Evolutionary conservation across 2,113 vertebrate species (phyloP).

Genomic region (Callithrix jacchus): DNA sequence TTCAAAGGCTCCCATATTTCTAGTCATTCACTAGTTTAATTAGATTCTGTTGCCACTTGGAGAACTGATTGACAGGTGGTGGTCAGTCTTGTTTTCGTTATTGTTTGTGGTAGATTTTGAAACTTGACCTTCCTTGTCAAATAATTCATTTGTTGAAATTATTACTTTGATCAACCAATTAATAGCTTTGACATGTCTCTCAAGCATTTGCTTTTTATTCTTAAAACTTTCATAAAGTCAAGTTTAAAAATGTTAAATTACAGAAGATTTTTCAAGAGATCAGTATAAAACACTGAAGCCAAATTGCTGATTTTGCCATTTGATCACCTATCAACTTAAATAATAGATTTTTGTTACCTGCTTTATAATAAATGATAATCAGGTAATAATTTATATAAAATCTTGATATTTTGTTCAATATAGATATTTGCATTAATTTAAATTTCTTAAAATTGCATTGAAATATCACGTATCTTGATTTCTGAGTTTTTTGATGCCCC

Average conservation of each 20-base stretch:
- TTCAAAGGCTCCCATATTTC: background rate
- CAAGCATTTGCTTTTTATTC: background rate
- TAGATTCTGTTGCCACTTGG: background rate
- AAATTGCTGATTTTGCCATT: background rate
- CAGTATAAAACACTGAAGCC: background rate
- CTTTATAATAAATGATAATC: background rate
- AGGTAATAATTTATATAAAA: background rate
- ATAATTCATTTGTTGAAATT: background rate
- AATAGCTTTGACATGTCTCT: background rate
- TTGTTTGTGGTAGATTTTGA: background rate
- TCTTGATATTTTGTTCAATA: background rate
- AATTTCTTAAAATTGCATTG: background rate
- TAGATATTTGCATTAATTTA: background rate
- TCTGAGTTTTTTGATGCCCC: background rate
- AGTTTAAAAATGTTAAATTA: slow-evolving; percentile 27
- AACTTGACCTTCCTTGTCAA: background rate
- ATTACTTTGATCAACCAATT: background rate
- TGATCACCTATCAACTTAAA: background rate
- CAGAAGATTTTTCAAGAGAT: slow-evolving; percentile 41
- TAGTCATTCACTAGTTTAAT: background rate
- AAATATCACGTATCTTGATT: background rate
- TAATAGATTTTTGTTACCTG: slow-evolving; percentile 33
- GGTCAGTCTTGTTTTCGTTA: background rate
- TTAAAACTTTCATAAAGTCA: background rate
- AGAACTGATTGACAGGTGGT: background rate